These are phyloP conservation scores for Calonectris borealis DNA, from an alignment of 2,113 vertebrate species.

Conservation along the genomic window DNA sequence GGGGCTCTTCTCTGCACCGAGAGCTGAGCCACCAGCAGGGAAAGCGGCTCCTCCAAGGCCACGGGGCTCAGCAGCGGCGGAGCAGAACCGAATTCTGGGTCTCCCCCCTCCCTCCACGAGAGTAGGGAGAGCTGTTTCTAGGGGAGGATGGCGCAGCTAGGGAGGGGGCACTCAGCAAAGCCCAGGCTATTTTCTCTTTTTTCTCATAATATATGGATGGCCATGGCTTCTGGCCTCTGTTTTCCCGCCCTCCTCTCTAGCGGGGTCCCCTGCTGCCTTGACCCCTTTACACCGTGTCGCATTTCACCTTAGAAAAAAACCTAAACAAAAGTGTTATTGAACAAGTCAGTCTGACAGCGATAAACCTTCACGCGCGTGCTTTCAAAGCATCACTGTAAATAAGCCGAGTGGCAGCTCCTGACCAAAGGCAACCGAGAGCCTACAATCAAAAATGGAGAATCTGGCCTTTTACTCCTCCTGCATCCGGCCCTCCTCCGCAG, in stretches of 20 bases:
- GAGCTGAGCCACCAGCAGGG: not conserved
- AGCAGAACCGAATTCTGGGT: not conserved
- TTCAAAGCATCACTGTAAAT: not conserved
- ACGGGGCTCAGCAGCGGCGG: not conserved
- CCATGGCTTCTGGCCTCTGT: not conserved
- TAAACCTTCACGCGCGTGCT: not conserved
- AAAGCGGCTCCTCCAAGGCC: not conserved
- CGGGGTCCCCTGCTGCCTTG: not conserved
- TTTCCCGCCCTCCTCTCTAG: not conserved
- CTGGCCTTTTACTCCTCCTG: not conserved
- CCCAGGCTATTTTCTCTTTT: not conserved
- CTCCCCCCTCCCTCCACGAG: fast-evolving
- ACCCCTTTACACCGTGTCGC: not conserved
- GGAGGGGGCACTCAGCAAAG: not conserved
- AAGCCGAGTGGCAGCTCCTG: not conserved
- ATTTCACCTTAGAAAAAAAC: not conserved
- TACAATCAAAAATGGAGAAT: fast-evolving
- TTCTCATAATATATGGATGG: not conserved
- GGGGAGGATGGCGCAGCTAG: not conserved
- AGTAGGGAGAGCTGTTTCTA: not conserved
- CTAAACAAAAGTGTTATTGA: not conserved
- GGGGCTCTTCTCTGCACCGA: not conserved
- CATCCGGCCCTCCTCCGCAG: not conserved
- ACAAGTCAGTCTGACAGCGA: not conserved
- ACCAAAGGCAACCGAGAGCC: not conserved